phyloP scores from a whole-genome alignment of 2,113 vertebrate genomes.

The Trichechus manatus region DNA sequence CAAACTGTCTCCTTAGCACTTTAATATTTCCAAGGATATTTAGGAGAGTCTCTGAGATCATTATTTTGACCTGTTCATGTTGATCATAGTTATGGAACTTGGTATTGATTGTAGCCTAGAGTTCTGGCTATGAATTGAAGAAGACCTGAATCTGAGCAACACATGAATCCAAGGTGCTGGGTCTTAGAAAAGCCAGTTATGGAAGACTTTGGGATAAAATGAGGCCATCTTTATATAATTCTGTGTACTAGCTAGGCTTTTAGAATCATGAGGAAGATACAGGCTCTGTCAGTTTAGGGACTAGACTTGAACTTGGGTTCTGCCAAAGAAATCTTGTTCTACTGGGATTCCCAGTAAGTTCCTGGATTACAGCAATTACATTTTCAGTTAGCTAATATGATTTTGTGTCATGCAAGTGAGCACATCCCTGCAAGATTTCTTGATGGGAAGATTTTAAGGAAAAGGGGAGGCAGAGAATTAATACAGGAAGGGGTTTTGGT shows the following conservation, averaged over 20 bases:
- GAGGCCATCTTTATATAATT: neutral
- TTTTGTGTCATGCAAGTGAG: neutral
- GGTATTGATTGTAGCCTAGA: neutral
- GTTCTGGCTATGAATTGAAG: constrained; percentile 24
- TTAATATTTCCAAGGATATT: neutral
- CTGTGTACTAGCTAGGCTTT: neutral
- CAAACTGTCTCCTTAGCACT: neutral
- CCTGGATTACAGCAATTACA: neutral
- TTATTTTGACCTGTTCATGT: neutral
- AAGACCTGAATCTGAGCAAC: neutral
- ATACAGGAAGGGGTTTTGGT: neutral
- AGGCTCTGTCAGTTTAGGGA: neutral
- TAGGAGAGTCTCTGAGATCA: neutral
- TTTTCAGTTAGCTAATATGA: constrained; percentile 16
- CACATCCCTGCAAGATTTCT: neutral
- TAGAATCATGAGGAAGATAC: constrained; percentile 16
- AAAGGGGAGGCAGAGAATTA: neutral
- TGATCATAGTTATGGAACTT: neutral
- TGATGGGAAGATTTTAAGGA: constrained; percentile 4
- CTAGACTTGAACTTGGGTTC: neutral
- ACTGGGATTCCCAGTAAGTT: constrained; percentile 35
- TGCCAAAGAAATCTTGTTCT: neutral
- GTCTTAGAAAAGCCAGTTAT: constrained; percentile 34
- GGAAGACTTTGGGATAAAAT: neutral
- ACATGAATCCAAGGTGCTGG: neutral